These are phyloP conservation scores for Nothobranchius furzeri DNA, from an alignment of 2,113 vertebrate species.

Conservation along the genomic window DNA sequence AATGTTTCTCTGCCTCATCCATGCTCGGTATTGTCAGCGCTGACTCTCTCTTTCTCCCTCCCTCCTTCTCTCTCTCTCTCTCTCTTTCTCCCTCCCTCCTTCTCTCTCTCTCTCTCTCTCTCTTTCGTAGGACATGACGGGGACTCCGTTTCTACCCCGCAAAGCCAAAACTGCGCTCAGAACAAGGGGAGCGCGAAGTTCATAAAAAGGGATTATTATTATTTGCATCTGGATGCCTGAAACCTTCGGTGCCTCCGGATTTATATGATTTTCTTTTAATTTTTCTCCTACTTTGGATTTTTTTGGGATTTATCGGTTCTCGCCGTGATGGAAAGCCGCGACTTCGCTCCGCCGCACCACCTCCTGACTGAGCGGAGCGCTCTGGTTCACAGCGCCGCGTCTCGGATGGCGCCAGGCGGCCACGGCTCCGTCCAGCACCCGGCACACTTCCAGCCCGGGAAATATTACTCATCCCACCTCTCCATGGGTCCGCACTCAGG, in stretches of 20 bases:
- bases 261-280: neutral
- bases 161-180: slow-evolving; percentile 73
- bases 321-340: slow-evolving; percentile 90
- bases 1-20: slow-evolving; percentile 30
- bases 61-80: slow-evolving; percentile 47
- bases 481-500: slow-evolving; percentile 95
- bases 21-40: too few species aligned
- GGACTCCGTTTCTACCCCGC: slow-evolving; percentile 72
- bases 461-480: slow-evolving; percentile 91
- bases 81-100: slow-evolving; percentile 25
- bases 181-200: slow-evolving; percentile 75
- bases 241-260: slow-evolving; percentile 73
- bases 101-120: neutral
- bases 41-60: slow-evolving; percentile 20
- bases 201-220: slow-evolving; percentile 79
- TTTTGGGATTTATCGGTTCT: slow-evolving; percentile 80
- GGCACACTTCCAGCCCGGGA: slow-evolving; percentile 90
- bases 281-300: slow-evolving; percentile 70
- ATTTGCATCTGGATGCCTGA: slow-evolving; percentile 73
- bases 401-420: slow-evolving; percentile 84
- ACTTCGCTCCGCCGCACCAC: slow-evolving; percentile 92
- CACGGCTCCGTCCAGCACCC: slow-evolving; percentile 87
- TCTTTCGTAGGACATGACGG: slow-evolving; percentile 80
- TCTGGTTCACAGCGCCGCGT: slow-evolving; percentile 86
- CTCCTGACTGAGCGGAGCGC: slow-evolving; percentile 90